phyloP scores from a whole-genome alignment of 1,140 invertebrate species.

The Brachionus rubens region DNA sequence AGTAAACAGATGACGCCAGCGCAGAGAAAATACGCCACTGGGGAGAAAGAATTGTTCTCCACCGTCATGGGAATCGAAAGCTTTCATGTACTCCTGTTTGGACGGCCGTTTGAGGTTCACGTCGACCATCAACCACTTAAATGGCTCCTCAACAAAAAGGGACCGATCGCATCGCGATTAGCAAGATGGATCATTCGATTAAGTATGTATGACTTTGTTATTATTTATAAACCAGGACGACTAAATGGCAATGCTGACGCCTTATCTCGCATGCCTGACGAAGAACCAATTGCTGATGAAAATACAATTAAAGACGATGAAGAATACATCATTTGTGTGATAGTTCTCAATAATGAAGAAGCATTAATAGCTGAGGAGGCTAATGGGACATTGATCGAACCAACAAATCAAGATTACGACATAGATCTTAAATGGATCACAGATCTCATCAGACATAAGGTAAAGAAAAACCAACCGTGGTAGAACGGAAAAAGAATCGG shows the following conservation, averaged over 20 bases:
- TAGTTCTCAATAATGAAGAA: too few relatives aligned
- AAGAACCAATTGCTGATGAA: background rate
- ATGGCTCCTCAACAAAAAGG: background rate
- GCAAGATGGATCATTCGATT: background rate
- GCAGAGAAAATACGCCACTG: background rate
- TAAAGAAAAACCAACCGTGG: too few relatives aligned
- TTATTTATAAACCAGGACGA: background rate
- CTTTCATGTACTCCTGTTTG: background rate
- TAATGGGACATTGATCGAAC: too few relatives aligned
- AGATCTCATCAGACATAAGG: too few relatives aligned
- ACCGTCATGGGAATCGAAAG: background rate
- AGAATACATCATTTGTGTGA: too few relatives aligned
- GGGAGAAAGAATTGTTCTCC: background rate
- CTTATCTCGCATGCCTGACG: background rate
- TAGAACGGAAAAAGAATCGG: background rate
- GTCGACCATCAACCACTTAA: background rate
- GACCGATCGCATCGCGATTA: background rate
- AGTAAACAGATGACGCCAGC: background rate
- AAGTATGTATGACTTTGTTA: background rate
- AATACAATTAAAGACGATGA: too few relatives aligned
- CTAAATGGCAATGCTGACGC: background rate
- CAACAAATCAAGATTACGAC: too few relatives aligned
- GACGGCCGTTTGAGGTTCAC: background rate
- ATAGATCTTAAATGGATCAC: too few relatives aligned
- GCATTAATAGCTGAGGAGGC: too few relatives aligned